A percentile compares a stretch with the other conserved stretches of the same genome.
These are phyloP conservation scores for Macrostomum lignano DNA, from an alignment of 1,140 invertebrate genomes.

Conservation along the genomic window DNA sequence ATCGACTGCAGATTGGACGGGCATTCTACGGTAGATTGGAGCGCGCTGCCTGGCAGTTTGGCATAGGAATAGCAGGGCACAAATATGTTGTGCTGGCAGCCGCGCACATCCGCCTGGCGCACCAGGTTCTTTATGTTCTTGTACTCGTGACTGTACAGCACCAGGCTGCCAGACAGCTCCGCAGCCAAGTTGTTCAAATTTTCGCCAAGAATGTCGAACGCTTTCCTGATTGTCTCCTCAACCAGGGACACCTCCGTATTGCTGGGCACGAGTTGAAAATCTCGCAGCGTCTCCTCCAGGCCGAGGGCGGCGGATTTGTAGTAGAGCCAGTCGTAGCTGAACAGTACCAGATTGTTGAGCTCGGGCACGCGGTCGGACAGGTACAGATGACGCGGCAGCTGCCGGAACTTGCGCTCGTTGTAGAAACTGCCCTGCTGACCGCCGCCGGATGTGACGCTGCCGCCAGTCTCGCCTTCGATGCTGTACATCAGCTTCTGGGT, in stretches of 20 bases:
- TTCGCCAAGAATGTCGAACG: conserved; percentile 11
- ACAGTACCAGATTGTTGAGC: conserved; percentile 15
- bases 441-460: conserved; percentile 12
- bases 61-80: conserved; percentile 18
- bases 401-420: conserved; percentile 18
- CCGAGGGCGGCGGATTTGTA: conserved; percentile 19
- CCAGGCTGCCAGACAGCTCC: conserved; percentile 14
- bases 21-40: conserved; percentile 13
- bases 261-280: conserved; percentile 14
- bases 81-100: conserved; percentile 15
- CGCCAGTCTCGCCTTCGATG: too few relatives aligned
- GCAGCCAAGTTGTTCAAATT: conserved; percentile 15
- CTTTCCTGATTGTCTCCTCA: conserved; percentile 12
- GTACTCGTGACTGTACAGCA: conserved; percentile 16
- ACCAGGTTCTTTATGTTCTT: conserved; percentile 15
- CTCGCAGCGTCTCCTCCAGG: conserved; percentile 15
- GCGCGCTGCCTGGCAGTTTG: conserved; percentile 16
- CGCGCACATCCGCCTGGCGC: conserved; percentile 15
- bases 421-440: conserved; percentile 9
- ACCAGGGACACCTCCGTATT: conserved; percentile 13
- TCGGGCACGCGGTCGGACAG: conserved; percentile 13
- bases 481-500: background rate
- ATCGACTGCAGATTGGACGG: too few relatives aligned
- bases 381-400: conserved; percentile 16
- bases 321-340: conserved; percentile 22